These are phyloP conservation scores for Lasioglossum malachurum DNA, from an alignment of 2,888 invertebrate genomes.

Conservation along the genomic window DNA sequence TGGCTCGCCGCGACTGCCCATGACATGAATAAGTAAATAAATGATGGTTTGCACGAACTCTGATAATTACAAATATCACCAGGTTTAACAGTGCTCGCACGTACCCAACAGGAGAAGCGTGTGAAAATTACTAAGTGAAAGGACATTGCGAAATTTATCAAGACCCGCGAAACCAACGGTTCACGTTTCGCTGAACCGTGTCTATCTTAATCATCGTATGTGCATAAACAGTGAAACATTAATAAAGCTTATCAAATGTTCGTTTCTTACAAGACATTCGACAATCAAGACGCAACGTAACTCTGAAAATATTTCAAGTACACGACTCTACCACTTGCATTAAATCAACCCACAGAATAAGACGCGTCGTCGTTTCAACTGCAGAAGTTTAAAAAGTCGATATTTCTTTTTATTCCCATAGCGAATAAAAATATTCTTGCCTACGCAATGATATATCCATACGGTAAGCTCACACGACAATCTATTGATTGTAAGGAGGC, in stretches of 20 bases:
- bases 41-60: slow-evolving; percentile 34
- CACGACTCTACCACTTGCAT: neutral
- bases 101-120: slow-evolving; percentile 44
- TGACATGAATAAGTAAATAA: neutral
- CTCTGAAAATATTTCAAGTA: neutral
- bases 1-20: neutral
- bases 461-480: neutral
- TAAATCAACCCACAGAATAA: neutral
- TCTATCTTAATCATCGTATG: slow-evolving; percentile 36
- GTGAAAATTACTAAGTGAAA: slow-evolving; percentile 57
- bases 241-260: slow-evolving; percentile 5
- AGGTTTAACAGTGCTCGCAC: neutral
- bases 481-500: neutral
- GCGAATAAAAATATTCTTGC: neutral
- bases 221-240: slow-evolving; percentile 19
- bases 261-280: slow-evolving; percentile 7
- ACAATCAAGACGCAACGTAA: neutral
- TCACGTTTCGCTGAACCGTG: slow-evolving; percentile 37
- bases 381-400: neutral
- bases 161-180: slow-evolving; percentile 40
- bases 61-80: slow-evolving; percentile 39
- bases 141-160: slow-evolving; percentile 53
- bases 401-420: neutral
- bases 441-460: neutral
- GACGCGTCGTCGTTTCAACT: neutral